Evolutionary conservation across 2,113 vertebrate genomes (phyloP).

Genomic region (Trinectes maculatus): DNA sequence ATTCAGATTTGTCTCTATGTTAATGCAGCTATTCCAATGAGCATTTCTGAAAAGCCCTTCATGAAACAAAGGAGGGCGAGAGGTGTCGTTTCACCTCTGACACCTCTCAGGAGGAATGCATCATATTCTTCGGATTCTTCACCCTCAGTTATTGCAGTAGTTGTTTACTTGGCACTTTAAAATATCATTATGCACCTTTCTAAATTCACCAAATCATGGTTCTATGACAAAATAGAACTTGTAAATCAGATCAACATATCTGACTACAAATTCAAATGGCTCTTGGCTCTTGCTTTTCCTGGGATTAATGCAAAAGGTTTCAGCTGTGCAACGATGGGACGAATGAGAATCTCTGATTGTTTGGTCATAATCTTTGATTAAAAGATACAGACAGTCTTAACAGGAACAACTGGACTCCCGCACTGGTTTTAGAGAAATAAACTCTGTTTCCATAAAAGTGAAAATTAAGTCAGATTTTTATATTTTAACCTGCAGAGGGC

Average conservation of each 20-base stretch:
- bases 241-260: too few species aligned
- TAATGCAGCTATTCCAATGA: conserved; percentile 84
- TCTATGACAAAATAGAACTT: not conserved
- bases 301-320: too few species aligned
- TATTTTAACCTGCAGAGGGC: conserved; percentile 74
- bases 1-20: conserved; percentile 87
- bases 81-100: conserved; percentile 46
- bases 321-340: too few species aligned
- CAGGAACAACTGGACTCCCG: too few species aligned
- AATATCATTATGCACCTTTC: not conserved
- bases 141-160: too few species aligned
- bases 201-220: not conserved
- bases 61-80: conserved; percentile 35
- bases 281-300: too few species aligned
- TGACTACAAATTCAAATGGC: too few species aligned
- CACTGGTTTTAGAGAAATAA: too few species aligned
- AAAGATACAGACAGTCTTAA: too few species aligned
- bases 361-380: too few species aligned
- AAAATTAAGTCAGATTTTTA: not conserved
- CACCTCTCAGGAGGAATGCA: conserved; percentile 8
- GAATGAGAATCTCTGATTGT: too few species aligned
- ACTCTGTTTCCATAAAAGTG: not conserved
- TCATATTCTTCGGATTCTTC: too few species aligned
- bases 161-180: not conserved
- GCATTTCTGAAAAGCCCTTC: conserved; percentile 34